These are phyloP conservation scores for Hesperophylax magnus DNA, from an alignment of 1,140 invertebrate genomes.

Conservation along the genomic window DNA sequence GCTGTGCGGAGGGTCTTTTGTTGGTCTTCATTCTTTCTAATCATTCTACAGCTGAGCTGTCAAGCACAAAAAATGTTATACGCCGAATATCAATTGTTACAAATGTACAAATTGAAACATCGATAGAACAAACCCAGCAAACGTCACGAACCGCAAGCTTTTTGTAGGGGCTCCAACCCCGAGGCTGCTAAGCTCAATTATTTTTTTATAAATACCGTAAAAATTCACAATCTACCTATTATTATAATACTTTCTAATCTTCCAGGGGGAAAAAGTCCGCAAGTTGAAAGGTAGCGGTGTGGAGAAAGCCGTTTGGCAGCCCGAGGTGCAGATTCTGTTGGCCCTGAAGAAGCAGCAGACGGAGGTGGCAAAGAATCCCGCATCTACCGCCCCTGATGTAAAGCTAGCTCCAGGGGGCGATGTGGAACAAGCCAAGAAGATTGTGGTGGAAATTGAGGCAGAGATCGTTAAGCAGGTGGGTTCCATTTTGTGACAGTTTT, in stretches of 20 bases:
- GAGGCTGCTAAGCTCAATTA: no score
- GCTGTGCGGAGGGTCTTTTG: no score
- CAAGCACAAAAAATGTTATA: no score
- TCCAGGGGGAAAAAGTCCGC: conserved; percentile 80
- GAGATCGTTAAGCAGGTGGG: conserved; percentile 67
- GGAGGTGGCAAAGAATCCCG: conserved; percentile 45
- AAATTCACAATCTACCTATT: no score
- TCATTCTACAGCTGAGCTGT: no score
- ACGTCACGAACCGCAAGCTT: no score
- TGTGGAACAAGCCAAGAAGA: conserved; percentile 24
- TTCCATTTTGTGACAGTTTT: background rate
- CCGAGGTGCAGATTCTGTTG: conserved; percentile 79
- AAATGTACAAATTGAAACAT: no score
- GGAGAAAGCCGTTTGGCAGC: conserved; percentile 80
- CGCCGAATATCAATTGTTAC: no score
- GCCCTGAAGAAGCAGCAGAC: conserved; percentile 81
- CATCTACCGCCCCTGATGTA: background rate
- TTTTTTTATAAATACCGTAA: no score
- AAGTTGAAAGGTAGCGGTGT: conserved; percentile 80
- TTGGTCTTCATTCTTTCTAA: no score
- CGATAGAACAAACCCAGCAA: no score
- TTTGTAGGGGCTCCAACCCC: no score
- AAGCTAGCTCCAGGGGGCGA: background rate
- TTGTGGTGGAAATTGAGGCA: conserved; percentile 62
- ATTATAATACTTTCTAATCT: background rate